phyloP scores from a whole-genome alignment of 2,888 invertebrate genomes.

The Halictus quadricinctus region DNA sequence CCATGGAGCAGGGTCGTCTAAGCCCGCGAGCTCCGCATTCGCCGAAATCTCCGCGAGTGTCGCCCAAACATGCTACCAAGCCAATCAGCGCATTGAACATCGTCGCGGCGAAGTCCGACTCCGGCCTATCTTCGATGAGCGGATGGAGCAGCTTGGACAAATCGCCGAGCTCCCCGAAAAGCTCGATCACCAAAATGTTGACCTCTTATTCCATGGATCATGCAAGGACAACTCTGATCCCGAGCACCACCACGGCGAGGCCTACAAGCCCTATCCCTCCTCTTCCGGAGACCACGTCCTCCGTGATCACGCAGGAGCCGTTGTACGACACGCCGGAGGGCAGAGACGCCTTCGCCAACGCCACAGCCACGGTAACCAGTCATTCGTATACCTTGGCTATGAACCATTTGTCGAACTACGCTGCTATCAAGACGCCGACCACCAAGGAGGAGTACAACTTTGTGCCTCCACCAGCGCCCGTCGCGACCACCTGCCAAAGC shows the following conservation, averaged over 20 bases:
- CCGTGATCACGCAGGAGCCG: conserved; percentile 76
- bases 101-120: conserved; percentile 91
- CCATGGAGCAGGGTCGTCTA: conserved; percentile 84
- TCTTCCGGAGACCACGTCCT: conserved; percentile 70
- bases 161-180: conserved; percentile 92
- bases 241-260: conserved; percentile 70
- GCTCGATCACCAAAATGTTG: conserved; percentile 82
- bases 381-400: conserved; percentile 71
- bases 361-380: conserved; percentile 64
- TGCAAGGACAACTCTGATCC: conserved; percentile 66
- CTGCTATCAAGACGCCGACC: conserved; percentile 84
- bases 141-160: conserved; percentile 94
- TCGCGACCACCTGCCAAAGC: conserved; percentile 81
- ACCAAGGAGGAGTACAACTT: conserved; percentile 83
- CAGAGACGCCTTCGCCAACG: conserved; percentile 74
- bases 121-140: conserved; percentile 93
- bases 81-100: conserved; percentile 84
- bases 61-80: conserved; percentile 87
- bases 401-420: conserved; percentile 84
- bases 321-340: conserved; percentile 80
- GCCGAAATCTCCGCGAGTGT: conserved; percentile 89
- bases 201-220: conserved; percentile 79
- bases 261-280: conserved; percentile 76
- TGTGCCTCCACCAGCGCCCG: conserved; percentile 84
- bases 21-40: conserved; percentile 87